Evolutionary conservation across 2,888 invertebrate genomes (phyloP), one percentile per base, ranked within the genome.

Genomic region (Philereme transversata): DNA sequence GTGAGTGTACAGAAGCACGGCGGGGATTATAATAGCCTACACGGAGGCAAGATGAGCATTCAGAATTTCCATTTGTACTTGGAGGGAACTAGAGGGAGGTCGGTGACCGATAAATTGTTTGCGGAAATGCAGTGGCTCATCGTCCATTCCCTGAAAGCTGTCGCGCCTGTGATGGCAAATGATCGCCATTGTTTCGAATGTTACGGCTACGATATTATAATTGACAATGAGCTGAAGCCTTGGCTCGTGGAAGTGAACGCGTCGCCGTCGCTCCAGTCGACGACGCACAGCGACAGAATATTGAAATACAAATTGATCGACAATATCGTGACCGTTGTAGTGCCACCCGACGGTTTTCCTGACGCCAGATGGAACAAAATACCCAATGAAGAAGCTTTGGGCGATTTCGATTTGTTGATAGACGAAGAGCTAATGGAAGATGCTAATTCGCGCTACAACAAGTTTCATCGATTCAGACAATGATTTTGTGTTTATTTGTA

Each of bases 1-100:
- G 99, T 99, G 2, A 98, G 99, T 60, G 98, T 99, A 10, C 99
- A 99, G 87, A 99, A 98, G 83, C 98, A 98, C 79, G 99, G 99
- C 70, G 97, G 97, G 52, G 99, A 98, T 84, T 99, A 99, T 83
- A 99, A 99, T 86, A 96, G 95, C 71, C 93, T 97, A 58, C 99
- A 99, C 77, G 99, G 99, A 10, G 99, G 99, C 2, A 99, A 99
- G 92, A 95, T 98, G 94, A 98, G 97, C 67, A 96, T 98, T 33
- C 97, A 98, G 82, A 99, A 99, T 93, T 93, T 99, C 56, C 94
- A 97, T 47, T 90, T 99, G 5, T 98, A 97, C 83, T 89, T 99
- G 75, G 98, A 99, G 84, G 97, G 98, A 60, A 98, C 98, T 0
- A 93, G 97, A 55, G 99, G 98, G 4, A 97, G 97, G 81, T 94